Evolutionary conservation across 2,888 invertebrate genomes (phyloP).

Genomic region (Dichetophora obliterata): DNA sequence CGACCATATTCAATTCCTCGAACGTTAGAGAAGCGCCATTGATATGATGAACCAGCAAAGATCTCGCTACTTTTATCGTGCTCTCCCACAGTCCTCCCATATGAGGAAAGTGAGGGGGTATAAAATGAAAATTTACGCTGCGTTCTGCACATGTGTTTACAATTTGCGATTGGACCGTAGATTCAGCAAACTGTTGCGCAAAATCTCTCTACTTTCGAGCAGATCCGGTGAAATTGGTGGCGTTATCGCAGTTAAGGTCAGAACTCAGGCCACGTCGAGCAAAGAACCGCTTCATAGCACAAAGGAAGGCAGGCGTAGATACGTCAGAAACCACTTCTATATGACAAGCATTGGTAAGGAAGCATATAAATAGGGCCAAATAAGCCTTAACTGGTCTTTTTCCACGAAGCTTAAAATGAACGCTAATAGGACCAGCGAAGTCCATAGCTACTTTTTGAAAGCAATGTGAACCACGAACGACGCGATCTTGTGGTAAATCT

Average conservation of each 20-base stretch:
- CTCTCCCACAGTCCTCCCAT: not conserved
- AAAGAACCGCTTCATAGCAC: slow-evolving; percentile 33
- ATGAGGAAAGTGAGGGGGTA: slow-evolving; percentile 11
- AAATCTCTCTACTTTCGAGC: not conserved
- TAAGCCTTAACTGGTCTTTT: slow-evolving; percentile 39
- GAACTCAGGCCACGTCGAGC: no score
- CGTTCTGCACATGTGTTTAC: not conserved
- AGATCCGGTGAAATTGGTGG: no score
- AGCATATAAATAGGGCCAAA: slow-evolving; percentile 42
- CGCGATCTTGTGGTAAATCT: not conserved
- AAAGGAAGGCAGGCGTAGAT: slow-evolving; percentile 30
- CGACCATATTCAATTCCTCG: not conserved
- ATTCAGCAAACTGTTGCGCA: not conserved
- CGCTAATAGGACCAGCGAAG: slow-evolving; percentile 38
- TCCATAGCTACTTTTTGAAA: slow-evolving; percentile 36
- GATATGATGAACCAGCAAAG: not conserved
- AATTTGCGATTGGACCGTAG: not conserved
- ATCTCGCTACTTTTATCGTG: slow-evolving; percentile 1
- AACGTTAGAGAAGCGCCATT: no score
- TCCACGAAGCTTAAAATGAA: slow-evolving; percentile 31
- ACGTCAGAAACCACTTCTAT: slow-evolving; percentile 45
- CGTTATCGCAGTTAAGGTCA: no score
- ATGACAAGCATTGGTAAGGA: slow-evolving; percentile 45
- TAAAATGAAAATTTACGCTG: slow-evolving; percentile 22
- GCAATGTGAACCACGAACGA: not conserved